A percentile compares a stretch with the other conserved stretches of the same genome.
phyloP scores from a whole-genome alignment of 2,113 vertebrate species.

The Reinhardtius hippoglossoides region DNA sequence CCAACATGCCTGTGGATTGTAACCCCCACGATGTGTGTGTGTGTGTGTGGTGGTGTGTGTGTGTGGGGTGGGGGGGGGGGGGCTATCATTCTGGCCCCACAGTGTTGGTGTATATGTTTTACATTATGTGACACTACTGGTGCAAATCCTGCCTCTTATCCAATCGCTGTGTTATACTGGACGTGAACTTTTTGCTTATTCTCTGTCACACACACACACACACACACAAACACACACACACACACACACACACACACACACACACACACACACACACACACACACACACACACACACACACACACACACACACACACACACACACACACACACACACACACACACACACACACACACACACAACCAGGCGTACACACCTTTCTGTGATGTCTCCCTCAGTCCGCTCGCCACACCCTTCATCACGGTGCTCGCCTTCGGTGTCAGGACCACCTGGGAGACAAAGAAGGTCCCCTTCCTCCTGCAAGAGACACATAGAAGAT shows the following conservation, averaged over 20 bases:
- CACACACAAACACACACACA: too few relatives aligned
- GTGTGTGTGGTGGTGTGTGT: not conserved
- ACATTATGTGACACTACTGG: too few relatives aligned
- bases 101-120: too few relatives aligned
- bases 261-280: too few relatives aligned
- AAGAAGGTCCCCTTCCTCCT: constrained; percentile 96
- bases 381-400: constrained; percentile 99
- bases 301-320: constrained; percentile 5
- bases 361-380: constrained; percentile 66
- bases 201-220: not conserved
- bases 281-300: too few relatives aligned
- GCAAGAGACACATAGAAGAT: constrained; percentile 28
- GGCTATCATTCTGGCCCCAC: too few relatives aligned
- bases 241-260: too few relatives aligned
- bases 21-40: constrained; percentile 32
- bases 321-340: too few relatives aligned
- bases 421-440: constrained; percentile 96
- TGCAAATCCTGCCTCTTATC: too few relatives aligned
- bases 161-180: too few relatives aligned
- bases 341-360: not conserved
- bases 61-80: too few relatives aligned
- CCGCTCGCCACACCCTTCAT: constrained; percentile 97
- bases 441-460: constrained; percentile 97
- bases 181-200: constrained; percentile 1
- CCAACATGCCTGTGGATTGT: constrained; percentile 30